Evolutionary conservation across 1,140 invertebrate genomes (phyloP).

Genomic region (Drosophila arizonae): DNA sequence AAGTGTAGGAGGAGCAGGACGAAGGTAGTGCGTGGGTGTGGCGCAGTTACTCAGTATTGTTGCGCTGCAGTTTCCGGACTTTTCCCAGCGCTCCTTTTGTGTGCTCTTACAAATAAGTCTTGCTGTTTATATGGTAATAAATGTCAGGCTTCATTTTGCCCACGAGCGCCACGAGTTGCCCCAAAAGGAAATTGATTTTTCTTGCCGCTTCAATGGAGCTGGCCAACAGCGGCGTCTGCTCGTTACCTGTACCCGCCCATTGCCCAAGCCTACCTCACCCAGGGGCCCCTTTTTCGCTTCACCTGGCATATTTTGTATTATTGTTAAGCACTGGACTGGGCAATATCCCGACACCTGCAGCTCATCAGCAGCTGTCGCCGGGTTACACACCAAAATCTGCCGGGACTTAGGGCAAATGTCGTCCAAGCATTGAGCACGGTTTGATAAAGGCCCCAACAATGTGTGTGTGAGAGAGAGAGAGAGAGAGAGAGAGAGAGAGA

Average conservation of each 20-base stretch:
- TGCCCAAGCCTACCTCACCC: no score
- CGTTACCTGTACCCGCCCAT: neutral
- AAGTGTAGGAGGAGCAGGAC: neutral
- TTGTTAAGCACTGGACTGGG: slow-evolving; percentile 21
- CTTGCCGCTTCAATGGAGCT: slow-evolving; percentile 54
- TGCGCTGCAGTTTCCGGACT: slow-evolving; percentile 64
- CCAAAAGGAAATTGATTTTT: slow-evolving; percentile 74
- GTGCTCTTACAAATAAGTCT: slow-evolving; percentile 54
- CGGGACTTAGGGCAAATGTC: slow-evolving; percentile 42
- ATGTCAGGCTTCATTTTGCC: slow-evolving; percentile 67
- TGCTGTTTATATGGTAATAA: slow-evolving; percentile 77
- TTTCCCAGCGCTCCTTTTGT: slow-evolving; percentile 54
- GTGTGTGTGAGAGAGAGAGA: neutral
- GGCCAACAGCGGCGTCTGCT: slow-evolving; percentile 11
- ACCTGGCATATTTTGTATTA: slow-evolving; percentile 30
- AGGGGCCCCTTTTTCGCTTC: slow-evolving; percentile 13
- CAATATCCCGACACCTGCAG: slow-evolving; percentile 27
- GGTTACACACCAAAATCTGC: slow-evolving; percentile 45
- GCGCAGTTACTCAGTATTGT: slow-evolving; percentile 53
- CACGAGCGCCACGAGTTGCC: slow-evolving; percentile 8
- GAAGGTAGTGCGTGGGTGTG: neutral
- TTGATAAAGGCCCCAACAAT: slow-evolving; percentile 17
- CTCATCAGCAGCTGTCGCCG: slow-evolving; percentile 53
- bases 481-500: slow-evolving; percentile 1
- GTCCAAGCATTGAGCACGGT: slow-evolving; percentile 45